Conservation (phyloP, 2,888 invertebrate genomes). For the Drosophila antonietae region DNA sequence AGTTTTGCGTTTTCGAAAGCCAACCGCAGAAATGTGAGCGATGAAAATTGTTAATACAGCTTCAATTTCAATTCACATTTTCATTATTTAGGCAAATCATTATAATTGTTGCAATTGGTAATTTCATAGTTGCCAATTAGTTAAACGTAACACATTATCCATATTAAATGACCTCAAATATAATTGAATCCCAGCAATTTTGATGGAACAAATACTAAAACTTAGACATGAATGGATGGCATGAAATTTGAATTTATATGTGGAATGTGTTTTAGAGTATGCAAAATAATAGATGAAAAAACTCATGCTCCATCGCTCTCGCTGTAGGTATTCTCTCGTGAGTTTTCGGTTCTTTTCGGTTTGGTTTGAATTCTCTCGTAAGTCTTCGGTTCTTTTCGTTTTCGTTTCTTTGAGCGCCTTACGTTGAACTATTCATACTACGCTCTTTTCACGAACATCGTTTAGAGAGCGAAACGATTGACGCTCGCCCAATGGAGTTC, state of each 20-base stretch:
- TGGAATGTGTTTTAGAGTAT: too few species aligned
- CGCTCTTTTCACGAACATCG: too few species aligned
- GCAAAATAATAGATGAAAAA: too few species aligned
- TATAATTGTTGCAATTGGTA: conserved; percentile 13
- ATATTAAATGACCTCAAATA: conserved; percentile 10
- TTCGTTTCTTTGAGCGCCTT: too few species aligned
- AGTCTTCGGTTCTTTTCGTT: too few species aligned
- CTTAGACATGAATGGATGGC: neutral
- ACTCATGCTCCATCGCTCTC: too few species aligned
- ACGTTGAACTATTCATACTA: too few species aligned
- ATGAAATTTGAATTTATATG: neutral
- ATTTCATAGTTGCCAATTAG: conserved; percentile 11
- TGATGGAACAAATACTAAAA: neutral
- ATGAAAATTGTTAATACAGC: neutral
- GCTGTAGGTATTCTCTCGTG: too few species aligned
- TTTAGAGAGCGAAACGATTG: too few species aligned
- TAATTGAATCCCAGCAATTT: neutral
- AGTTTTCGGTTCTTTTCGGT: too few species aligned
- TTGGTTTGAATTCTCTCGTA: too few species aligned
- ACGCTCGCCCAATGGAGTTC: too few species aligned
- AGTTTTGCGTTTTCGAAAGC: conserved; percentile 15
- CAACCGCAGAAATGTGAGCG: conserved; percentile 40
- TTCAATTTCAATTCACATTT: conserved; percentile 10
- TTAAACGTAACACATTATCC: conserved; percentile 2
- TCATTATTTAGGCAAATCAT: conserved; percentile 7